A percentile compares a stretch with the other conserved stretches of the same genome.
Evolutionary conservation across 2,888 invertebrate genomes (phyloP).

Genomic region (Zaprionus lineosus): DNA sequence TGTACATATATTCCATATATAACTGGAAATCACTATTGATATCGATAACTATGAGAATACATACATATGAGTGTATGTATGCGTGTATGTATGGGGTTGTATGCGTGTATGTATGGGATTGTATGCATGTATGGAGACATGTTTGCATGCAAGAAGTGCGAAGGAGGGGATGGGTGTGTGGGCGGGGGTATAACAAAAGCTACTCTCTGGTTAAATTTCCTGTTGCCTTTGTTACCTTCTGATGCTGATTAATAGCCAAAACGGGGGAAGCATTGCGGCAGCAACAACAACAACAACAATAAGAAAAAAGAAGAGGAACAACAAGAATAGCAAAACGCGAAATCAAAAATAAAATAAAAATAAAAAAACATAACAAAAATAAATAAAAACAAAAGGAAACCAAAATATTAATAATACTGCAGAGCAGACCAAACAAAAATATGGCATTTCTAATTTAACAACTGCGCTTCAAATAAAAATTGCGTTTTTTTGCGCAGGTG

Average conservation of each 20-base stretch:
- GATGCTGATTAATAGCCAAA: constrained; percentile 58
- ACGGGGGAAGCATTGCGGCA: constrained; percentile 26
- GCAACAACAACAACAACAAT: no score
- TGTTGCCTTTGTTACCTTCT: constrained; percentile 17
- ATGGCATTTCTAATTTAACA: constrained; percentile 72
- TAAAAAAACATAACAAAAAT: constrained; percentile 7
- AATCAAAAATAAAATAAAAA: constrained; percentile 8
- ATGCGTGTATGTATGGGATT: no score
- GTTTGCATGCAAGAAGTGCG: no score
- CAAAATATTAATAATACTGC: constrained; percentile 24
- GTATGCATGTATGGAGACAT: no score
- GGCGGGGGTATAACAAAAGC: neutral
- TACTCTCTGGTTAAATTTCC: constrained; percentile 11
- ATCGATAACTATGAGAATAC: no score
- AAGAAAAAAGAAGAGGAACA: no score
- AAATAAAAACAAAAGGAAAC: constrained; percentile 5
- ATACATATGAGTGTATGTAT: no score
- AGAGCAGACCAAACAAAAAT: constrained; percentile 50
- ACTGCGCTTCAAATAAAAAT: constrained; percentile 72
- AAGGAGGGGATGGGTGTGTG: neutral
- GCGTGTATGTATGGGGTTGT: no score
- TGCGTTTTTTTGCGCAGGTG: no score
- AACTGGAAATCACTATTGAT: no score
- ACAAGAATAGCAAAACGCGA: constrained; percentile 26
- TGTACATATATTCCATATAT: no score